Conservation (phyloP, 2,797 vertebrate genomes). For the Chelonia mydas region DNA sequence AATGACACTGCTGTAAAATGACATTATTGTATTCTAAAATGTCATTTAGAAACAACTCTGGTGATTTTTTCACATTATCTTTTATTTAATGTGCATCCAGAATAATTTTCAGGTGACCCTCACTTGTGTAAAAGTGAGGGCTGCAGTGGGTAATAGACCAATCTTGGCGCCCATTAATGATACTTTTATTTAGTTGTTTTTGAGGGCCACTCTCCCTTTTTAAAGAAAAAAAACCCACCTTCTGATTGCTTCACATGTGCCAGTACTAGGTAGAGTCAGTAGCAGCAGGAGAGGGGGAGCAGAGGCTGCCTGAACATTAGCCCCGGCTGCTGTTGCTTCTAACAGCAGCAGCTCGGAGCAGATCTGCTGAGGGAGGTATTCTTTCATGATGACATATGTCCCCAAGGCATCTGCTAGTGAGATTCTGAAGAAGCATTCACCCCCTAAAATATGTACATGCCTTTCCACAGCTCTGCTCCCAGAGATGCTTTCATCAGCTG, state of each 20-base stretch:
- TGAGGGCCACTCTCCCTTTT: conserved; percentile 38
- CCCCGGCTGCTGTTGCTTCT: neutral
- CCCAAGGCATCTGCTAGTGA: neutral
- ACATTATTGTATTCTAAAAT: neutral
- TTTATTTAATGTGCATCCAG: conserved; percentile 24
- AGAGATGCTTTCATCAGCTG: neutral
- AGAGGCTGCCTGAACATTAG: neutral
- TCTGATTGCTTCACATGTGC: neutral
- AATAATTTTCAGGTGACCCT: neutral
- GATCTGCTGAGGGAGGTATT: neutral
- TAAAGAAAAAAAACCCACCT: neutral
- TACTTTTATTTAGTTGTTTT: conserved; percentile 22
- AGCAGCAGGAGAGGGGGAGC: neutral
- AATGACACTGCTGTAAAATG: neutral
- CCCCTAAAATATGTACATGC: neutral
- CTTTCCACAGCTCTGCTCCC: neutral
- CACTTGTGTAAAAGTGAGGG: neutral
- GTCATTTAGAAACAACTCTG: neutral
- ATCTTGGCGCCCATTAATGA: neutral
- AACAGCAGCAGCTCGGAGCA: neutral
- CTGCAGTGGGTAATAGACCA: neutral
- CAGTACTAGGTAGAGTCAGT: neutral
- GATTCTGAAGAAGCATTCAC: neutral
- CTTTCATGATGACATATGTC: neutral
- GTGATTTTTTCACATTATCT: neutral